Base-by-base conservation (phyloP, 2,888 invertebrate genomes). In the Schizotus pectinicornis region DNA sequence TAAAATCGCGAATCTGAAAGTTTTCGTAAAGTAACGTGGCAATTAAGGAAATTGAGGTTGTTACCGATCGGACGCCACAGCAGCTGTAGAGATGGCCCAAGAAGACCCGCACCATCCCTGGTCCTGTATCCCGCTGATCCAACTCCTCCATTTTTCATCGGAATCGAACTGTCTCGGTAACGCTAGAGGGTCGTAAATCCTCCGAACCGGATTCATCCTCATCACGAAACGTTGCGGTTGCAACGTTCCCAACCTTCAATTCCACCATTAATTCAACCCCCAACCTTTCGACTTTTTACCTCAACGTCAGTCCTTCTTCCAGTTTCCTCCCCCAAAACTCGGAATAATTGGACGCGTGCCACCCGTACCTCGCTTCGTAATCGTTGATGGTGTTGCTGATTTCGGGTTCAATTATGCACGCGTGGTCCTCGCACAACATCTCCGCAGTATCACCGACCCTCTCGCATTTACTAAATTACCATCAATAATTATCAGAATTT, bases 1-100 rank as follows among this genome's bases (percentile, higher is more conserved):
- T 78, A 94, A 90, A 65, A 97, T 91, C 3, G 91, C 90, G 69
- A 90, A 89, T 72, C 92, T 86, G 70, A 13, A 69, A 67, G 22
- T 22, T 22, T 22, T 22, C 5, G 22, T 22, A 48, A 51, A 37
- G 39, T 59, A 50, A 31, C 35, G 22, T 8, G 42, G 11, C 7
- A 32, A 37, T 36, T n/a, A 14, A n/a, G n/a, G n/a, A 30, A 9
- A 30, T 47, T 22, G 30, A 37, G 30, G n/a, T 42, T 35, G 31
- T 63, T 83, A 85, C 81, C 93, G 86, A 78, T 92, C 92, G 46
- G 91, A 89, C 51, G 90, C 90, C 35, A 94, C 89, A 8, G 88
- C 86, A 7, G 90, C 89, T 0, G 95, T 91, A 0, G 94, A 91
- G 22, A 97, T 85, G 0, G 95, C 96, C 97, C 97, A 98, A 1